phyloP scores from a whole-genome alignment of 2,113 vertebrate species.

The Cyphomyrus discorhynchus region DNA sequence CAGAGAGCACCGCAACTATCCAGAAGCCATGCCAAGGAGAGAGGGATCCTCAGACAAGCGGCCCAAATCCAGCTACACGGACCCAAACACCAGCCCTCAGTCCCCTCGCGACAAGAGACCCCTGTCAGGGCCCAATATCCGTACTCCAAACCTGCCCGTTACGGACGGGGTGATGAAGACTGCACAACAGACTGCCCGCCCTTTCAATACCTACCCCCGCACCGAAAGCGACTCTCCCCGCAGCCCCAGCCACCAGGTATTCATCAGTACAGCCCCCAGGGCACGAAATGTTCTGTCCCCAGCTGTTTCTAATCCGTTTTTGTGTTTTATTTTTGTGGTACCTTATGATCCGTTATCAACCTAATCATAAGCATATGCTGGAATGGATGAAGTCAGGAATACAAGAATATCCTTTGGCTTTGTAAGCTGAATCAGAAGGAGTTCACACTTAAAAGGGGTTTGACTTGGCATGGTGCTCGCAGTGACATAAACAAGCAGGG shows the following conservation, averaged over 20 bases:
- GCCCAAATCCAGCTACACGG: conserved; percentile 72
- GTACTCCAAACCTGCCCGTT: conserved; percentile 65
- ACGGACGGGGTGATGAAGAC: conserved; percentile 64
- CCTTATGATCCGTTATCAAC: not conserved
- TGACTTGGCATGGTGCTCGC: not conserved
- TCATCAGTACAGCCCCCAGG: not conserved
- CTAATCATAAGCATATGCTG: not conserved
- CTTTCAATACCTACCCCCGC: conserved; percentile 88
- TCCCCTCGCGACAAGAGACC: conserved; percentile 80
- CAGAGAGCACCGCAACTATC: conserved; percentile 33
- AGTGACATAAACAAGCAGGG: not conserved
- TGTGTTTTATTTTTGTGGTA: not conserved
- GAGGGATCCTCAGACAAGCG: conserved; percentile 65
- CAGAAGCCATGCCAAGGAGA: conserved; percentile 54
- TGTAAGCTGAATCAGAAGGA: not conserved
- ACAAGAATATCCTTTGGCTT: not conserved
- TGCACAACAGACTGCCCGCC: conserved; percentile 65
- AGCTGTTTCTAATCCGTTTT: not conserved
- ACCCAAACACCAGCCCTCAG: conserved; percentile 61
- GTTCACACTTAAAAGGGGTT: not conserved
- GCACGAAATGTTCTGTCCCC: not conserved
- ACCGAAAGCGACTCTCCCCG: conserved; percentile 71
- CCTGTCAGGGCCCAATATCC: conserved; percentile 79
- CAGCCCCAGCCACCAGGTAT: conserved; percentile 70
- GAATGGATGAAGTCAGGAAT: not conserved